Evolutionary conservation across 2,888 invertebrate genomes (phyloP), one percentile per base, ranked within the genome.

Genomic region (Cremastobaeus sp.): DNA sequence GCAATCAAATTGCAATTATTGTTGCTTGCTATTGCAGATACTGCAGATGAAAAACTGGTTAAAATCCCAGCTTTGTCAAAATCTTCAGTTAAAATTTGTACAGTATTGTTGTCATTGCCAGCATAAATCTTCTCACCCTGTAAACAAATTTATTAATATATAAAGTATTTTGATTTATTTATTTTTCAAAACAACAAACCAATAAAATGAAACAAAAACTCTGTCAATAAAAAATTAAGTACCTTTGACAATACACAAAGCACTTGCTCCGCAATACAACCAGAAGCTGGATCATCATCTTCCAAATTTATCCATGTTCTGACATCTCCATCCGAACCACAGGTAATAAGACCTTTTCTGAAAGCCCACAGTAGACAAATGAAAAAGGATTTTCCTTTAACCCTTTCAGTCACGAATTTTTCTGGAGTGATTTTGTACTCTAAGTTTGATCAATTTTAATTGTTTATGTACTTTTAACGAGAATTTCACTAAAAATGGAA

Each of bases 311-410:
- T 89, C 96, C 97, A 98, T 73, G 95, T 92, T 80, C 97, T 90
- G 15, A 97, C 93, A 88, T 98, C 97, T 17, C 97, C 97, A 89
- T 98, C 98, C 28, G 92, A 91, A 17, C 98, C 98, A 88, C 96
- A 95, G 1, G 97, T 97, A 72, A 97, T 90, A 34, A 97, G 90
- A 72, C 91, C 90, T 74, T 93, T 93, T 76, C 81, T 89, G 81
- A 59, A 76, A 12, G n/a, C n/a, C n/a, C n/a, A n/a, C n/a, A n/a
- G n/a, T n/a, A n/a, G n/a, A n/a, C n/a, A n/a, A n/a, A n/a, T n/a
- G n/a, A n/a, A n/a, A n/a, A n/a, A n/a, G n/a, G n/a, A n/a, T n/a
- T n/a, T n/a, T n/a, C n/a, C n/a, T n/a, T n/a, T n/a, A n/a, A n/a
- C n/a, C n/a, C n/a, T n/a, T n/a, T n/a, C n/a, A n/a, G n/a, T n/a